Evolutionary conservation across 1,140 invertebrate genomes (phyloP), one percentile per base, ranked within the genome.

Genomic region (Bombus pyrosoma): DNA sequence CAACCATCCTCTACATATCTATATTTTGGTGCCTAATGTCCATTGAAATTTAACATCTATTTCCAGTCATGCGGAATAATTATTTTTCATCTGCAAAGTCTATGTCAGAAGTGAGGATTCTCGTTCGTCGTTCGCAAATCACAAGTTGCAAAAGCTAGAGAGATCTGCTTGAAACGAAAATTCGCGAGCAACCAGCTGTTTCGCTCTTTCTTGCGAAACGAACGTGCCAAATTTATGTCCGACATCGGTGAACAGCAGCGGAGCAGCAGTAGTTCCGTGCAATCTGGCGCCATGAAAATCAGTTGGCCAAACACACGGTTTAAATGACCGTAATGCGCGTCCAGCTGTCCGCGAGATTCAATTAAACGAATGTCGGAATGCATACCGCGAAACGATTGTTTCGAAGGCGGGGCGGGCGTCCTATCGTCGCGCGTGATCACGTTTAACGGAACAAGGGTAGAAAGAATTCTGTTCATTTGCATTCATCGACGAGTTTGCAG

Each of bases 391-490:
- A 15, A n/a, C 41, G 41, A 74, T 47, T 74, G 41, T 64, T 41
- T 62, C 57, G 37, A 62, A 77, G 62, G 15, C 12, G 43, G 32
- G 32, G 64, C 15, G 15, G 6, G 3, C 64, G 62, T n/a, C 15
- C 22, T 47, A 79, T 79, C 41, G 77, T 47, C 47, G 34, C 62
- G 39, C 32, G 62, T 28, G 62, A 80, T 80, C 59, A 22, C 32
- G 64, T 15, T 34, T 25, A 32, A 80, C 41, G 18, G 12, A 39
- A 43, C 37, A 69, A n/a, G 62, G 32, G 34, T 25, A 34, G 34
- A 69, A 80, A 47, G 34, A 69, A 69, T 18, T 28, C 64, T 22
- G 43, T n/a, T 69, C 39, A 53, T 80, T 80, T 80, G 39, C 41
- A 69, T 80, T 80, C 64, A 80, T 69, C 64, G 64, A 18, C 64